Evolutionary conservation across 2,113 vertebrate species (phyloP).

Genomic region (Takifugu bimaculatus): DNA sequence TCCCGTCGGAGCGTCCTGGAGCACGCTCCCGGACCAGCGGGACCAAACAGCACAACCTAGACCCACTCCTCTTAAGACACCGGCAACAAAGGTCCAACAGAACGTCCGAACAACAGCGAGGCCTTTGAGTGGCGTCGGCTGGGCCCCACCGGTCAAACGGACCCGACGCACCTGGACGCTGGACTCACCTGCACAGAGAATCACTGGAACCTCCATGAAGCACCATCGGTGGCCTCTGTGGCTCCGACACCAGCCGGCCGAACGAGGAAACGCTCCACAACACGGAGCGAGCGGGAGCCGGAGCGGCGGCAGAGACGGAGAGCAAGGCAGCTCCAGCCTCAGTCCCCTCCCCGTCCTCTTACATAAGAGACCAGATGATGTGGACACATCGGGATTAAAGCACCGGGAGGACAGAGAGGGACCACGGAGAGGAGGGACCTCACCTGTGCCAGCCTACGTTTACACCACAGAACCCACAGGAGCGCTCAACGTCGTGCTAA

Average conservation of each 20-base stretch:
- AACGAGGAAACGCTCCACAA: slow-evolving; percentile 9
- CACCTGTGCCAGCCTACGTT: too few relatives aligned
- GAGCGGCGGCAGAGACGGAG: slow-evolving; percentile 24
- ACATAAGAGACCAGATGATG: slow-evolving; percentile 70
- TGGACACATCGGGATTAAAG: slow-evolving; percentile 54
- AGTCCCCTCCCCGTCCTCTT: slow-evolving; percentile 48
- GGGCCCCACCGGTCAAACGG: neutral
- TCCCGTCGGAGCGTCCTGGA: too few relatives aligned
- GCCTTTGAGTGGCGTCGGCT: neutral
- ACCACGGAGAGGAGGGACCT: slow-evolving; percentile 47
- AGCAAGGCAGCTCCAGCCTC: slow-evolving; percentile 35
- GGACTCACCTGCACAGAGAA: slow-evolving; percentile 41
- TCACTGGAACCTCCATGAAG: slow-evolving; percentile 39
- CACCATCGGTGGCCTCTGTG: slow-evolving; percentile 42
- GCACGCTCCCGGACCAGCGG: too few relatives aligned
- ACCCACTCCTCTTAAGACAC: too few relatives aligned
- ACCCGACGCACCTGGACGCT: neutral
- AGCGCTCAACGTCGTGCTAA: neutral
- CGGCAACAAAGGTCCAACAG: too few relatives aligned
- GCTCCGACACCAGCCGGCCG: slow-evolving; percentile 13
- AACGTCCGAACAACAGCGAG: neutral
- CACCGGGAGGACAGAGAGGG: slow-evolving; percentile 38
- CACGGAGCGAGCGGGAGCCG: slow-evolving; percentile 10
- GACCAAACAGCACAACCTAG: too few relatives aligned
- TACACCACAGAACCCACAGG: neutral